Conservation (phyloP, 2,888 invertebrate species). For the Catonia carolina region DNA sequence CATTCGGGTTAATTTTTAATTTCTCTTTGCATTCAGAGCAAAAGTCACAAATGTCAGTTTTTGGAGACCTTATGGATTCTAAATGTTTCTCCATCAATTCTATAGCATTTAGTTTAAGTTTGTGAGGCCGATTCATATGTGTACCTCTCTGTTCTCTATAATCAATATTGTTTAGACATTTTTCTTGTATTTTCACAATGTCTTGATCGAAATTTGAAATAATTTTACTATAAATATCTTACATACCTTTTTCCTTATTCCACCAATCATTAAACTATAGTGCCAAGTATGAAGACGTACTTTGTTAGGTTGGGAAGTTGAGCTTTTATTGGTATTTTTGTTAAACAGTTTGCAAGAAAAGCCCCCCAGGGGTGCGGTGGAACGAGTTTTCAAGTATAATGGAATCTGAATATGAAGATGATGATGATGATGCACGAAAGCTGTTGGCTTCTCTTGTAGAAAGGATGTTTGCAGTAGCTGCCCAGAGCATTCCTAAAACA, state of each 20-base stretch:
- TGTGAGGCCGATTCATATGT: constrained; percentile 9
- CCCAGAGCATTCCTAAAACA: no score
- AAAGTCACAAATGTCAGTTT: constrained; percentile 11
- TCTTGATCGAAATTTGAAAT: constrained; percentile 13
- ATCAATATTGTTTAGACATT: constrained; percentile 3
- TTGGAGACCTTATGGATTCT: constrained; percentile 1
- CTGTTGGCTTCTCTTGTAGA: no score
- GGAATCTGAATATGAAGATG: no score
- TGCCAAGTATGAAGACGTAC: constrained; percentile 8
- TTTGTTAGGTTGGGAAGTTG: constrained; percentile 6
- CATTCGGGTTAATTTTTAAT: background rate
- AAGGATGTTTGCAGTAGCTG: no score
- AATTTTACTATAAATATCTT: constrained; percentile 3
- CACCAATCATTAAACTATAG: constrained; percentile 11
- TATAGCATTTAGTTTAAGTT: constrained; percentile 7
- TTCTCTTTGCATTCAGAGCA: constrained; percentile 7
- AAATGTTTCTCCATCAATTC: constrained; percentile 4
- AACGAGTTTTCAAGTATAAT: no score
- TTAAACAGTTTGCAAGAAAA: constrained; percentile 10
- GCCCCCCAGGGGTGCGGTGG: no score
- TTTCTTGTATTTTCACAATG: constrained; percentile 4
- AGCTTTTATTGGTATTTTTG: constrained; percentile 1
- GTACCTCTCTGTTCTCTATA: constrained; percentile 9
- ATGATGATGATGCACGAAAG: no score
- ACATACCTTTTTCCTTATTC: constrained; percentile 13